Base-by-base conservation (phyloP, 1,140 invertebrate genomes). In the Batillaria attramentaria region DNA sequence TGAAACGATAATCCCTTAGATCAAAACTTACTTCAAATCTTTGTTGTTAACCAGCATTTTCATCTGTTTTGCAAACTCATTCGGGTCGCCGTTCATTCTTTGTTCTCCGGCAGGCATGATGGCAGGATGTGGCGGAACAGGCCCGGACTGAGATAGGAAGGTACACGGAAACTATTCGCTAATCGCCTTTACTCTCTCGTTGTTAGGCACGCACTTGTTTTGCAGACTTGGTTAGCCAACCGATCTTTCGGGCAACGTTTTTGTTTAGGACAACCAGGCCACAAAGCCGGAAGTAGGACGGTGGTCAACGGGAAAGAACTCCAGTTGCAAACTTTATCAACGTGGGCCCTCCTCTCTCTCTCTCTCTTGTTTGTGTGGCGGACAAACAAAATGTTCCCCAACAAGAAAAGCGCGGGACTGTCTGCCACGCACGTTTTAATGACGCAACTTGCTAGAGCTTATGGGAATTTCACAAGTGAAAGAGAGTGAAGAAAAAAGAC, bases 41-140 rank as follows among this genome's bases (percentile, higher is more conserved):
- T 89, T 88, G 79, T 84, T 88, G 68, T 90, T 90, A 5, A 90
- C 78, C 16, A 90, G 50, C 70, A 89, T 87, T 79, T 89, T 90
- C 89, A 90, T 89, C 68, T 89, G 84, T 68, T 78, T 68, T 90
- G 96, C 92, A 91, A 90, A 89, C 65, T 88, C 83, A 24, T 79
- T 35, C 8, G 85, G 42, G 50, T 88, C 84, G 10, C 86, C 87
- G 80, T 86, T 84, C 84, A 88, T 85, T 39, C 80, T 39, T 75
- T 81, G 84, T 79, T 87, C 84, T 57, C 84, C 83, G 57, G 77
- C 35, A 37, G 79, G 50, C 79, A 80, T 80, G 28, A 35, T 39
- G 35, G 35, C 3, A 68, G 57, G n/a, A n/a, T n/a, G n/a, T n/a
- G n/a, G n/a, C n/a, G n/a, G n/a, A n/a, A n/a, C n/a, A 60, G 57